Evolutionary conservation across 2,888 invertebrate species (phyloP).

Genomic region (Anthophora plumipes): DNA sequence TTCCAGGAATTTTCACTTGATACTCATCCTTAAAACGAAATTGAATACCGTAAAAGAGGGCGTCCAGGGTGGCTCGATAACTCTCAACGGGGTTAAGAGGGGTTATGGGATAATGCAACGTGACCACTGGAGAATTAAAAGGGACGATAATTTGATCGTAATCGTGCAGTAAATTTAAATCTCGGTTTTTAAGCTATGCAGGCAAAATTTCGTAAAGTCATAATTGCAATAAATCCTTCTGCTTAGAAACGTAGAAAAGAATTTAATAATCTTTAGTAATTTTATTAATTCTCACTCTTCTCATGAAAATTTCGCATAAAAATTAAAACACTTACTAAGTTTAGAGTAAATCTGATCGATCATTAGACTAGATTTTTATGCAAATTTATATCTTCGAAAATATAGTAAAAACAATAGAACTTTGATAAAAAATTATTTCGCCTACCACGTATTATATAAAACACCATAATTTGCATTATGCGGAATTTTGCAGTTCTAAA

Average conservation of each 20-base stretch:
- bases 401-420: too few relatives aligned
- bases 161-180: conserved; percentile 28
- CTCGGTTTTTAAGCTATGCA: background rate
- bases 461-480: too few relatives aligned
- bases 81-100: conserved; percentile 29
- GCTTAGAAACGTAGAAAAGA: too few relatives aligned
- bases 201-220: background rate
- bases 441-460: too few relatives aligned
- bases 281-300: too few relatives aligned
- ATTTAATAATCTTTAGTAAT: too few relatives aligned
- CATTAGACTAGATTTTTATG: too few relatives aligned
- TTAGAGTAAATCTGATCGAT: too few relatives aligned
- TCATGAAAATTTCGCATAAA: background rate
- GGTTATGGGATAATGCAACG: conserved; percentile 46
- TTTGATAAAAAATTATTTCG: too few relatives aligned
- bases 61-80: conserved; percentile 30
- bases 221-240: background rate
- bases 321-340: too few relatives aligned
- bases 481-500: too few relatives aligned
- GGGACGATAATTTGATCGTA: conserved; percentile 42
- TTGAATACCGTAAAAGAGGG: conserved; percentile 17
- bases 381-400: too few relatives aligned
- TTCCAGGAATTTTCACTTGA: conserved; percentile 20
- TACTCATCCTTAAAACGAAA: conserved; percentile 28
- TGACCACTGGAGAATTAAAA: conserved; percentile 38